Conservation (phyloP, 1,140 invertebrate species). For the Aphelinus atriplicis region DNA sequence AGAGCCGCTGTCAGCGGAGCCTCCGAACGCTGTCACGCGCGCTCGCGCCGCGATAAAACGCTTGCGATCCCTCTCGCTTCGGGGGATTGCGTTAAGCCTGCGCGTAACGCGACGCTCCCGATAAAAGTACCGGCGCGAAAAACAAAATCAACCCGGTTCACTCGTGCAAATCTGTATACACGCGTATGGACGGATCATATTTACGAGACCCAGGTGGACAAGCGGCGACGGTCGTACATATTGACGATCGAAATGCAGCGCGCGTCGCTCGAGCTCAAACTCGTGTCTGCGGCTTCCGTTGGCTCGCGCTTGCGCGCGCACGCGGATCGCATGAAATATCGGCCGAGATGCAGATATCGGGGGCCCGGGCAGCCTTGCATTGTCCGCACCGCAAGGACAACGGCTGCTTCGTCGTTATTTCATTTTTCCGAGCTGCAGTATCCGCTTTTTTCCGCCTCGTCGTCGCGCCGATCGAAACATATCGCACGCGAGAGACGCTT, state of each 20-base stretch:
- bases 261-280: too few relatives aligned
- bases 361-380: slow-evolving; percentile 49
- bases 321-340: slow-evolving; percentile 56
- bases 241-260: too few relatives aligned
- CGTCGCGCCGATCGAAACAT: slow-evolving; percentile 17
- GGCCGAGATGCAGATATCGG: slow-evolving; percentile 59
- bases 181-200: too few relatives aligned
- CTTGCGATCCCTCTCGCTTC: slow-evolving; percentile 13
- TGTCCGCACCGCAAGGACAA: slow-evolving; percentile 54
- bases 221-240: too few relatives aligned
- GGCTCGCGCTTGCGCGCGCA: slow-evolving; percentile 7
- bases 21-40: background rate
- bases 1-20: background rate
- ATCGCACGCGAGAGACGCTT: too few relatives aligned
- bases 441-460: slow-evolving; percentile 19
- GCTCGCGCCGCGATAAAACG: background rate
- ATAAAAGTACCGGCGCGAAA: background rate
- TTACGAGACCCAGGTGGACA: too few relatives aligned
- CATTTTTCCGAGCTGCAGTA: slow-evolving; percentile 31
- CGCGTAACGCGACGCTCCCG: background rate
- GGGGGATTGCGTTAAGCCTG: background rate
- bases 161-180: background rate
- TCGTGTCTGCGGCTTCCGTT: slow-evolving; percentile 26
- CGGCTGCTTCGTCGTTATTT: slow-evolving; percentile 48
- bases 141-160: background rate